Evolutionary conservation across 1,140 invertebrate genomes (phyloP).

Genomic region (Sesamia nonagrioides): DNA sequence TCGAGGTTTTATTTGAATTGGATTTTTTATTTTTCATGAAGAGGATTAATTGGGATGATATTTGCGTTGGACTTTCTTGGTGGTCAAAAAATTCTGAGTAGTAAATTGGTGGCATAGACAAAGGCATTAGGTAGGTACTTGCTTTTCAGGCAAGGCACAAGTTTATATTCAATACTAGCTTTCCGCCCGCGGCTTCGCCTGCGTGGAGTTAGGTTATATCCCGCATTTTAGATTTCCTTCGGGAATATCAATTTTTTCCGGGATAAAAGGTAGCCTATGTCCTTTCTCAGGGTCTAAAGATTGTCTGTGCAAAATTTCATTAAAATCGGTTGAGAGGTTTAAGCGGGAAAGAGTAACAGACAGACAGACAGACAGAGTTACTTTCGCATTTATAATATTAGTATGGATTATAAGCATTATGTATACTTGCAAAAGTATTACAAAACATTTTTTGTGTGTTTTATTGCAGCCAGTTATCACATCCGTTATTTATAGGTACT

Average conservation of each 20-base stretch:
- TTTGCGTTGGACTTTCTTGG: background rate
- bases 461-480: conserved; percentile 7
- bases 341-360: no score
- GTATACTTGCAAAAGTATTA: background rate
- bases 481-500: conserved; percentile 1
- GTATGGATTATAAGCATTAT: background rate
- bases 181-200: no score
- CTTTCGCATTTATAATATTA: no score
- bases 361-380: no score
- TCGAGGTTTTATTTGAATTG: conserved; percentile 11
- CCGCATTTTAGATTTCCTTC: no score
- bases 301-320: no score
- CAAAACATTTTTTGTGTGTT: background rate
- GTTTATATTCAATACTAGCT: background rate
- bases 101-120: background rate
- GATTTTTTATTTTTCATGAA: background rate
- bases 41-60: background rate
- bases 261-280: no score
- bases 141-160: background rate
- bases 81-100: background rate
- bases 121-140: no score
- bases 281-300: no score
- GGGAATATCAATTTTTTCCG: no score
- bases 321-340: no score
- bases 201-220: no score